Evolutionary conservation across 2,113 vertebrate species (phyloP).

Genomic region (Nerophis ophidion): DNA sequence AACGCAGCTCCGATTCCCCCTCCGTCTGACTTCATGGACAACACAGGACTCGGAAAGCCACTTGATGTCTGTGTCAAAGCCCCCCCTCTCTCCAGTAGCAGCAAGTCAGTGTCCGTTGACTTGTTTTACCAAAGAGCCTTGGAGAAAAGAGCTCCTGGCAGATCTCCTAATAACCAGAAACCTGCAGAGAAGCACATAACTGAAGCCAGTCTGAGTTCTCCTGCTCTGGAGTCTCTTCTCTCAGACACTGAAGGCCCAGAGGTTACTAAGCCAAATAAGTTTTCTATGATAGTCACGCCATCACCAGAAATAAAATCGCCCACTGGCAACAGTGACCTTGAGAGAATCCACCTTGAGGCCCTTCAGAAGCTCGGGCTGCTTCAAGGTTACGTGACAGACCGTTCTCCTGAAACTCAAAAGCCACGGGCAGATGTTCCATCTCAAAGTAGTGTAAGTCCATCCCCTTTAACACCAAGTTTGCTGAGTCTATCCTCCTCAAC

Average conservation of each 20-base stretch:
- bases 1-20: constrained; percentile 60
- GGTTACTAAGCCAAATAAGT: constrained; percentile 81
- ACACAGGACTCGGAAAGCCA: constrained; percentile 17
- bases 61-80: not conserved
- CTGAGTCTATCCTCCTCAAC: not conserved
- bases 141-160: constrained; percentile 28
- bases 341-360: constrained; percentile 77
- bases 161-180: constrained; percentile 4
- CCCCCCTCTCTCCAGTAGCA: not conserved
- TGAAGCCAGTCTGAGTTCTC: constrained; percentile 5
- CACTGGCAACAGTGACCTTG: constrained; percentile 15
- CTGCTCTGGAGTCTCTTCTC: not conserved
- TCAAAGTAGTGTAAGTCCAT: constrained; percentile 26
- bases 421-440: constrained; percentile 36
- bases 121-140: constrained; percentile 42
- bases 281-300: constrained; percentile 79
- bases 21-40: constrained; percentile 73
- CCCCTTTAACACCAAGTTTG: not conserved
- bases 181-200: not conserved
- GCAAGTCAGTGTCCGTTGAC: constrained; percentile 12
- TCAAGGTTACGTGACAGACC: constrained; percentile 54
- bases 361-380: constrained; percentile 84
- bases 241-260: constrained; percentile 33
- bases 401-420: constrained; percentile 28
- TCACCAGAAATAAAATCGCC: not conserved